A percentile compares a stretch with the other conserved stretches of the same genome.
Conservation (phyloP, 2,113 vertebrate genomes). For the Myxocyprinus asiaticus region DNA sequence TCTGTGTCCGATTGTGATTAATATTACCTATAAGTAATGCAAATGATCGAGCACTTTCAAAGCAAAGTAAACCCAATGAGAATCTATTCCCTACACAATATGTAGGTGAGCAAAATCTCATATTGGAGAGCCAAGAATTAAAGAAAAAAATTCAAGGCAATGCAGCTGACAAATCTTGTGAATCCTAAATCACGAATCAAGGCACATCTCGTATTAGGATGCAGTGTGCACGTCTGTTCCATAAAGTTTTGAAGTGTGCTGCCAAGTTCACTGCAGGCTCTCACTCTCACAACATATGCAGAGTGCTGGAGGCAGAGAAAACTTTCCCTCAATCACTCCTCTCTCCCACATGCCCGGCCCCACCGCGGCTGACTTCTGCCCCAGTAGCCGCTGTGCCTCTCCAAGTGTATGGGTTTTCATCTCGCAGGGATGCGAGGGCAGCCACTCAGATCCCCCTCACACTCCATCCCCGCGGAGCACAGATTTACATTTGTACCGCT, state of each 20-base stretch:
- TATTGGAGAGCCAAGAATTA: slow-evolving; percentile 1
- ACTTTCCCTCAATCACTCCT: slow-evolving; percentile 62
- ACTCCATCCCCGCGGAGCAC: slow-evolving; percentile 50
- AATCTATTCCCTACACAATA: neutral
- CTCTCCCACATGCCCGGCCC: slow-evolving; percentile 60
- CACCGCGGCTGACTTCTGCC: slow-evolving; percentile 75
- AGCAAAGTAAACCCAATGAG: neutral
- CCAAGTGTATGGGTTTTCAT: slow-evolving; percentile 73
- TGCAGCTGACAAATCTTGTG: slow-evolving; percentile 21
- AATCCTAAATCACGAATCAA: slow-evolving; percentile 30
- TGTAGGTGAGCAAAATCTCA: slow-evolving; percentile 24
- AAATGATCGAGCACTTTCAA: neutral
- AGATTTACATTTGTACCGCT: slow-evolving; percentile 71
- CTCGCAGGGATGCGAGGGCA: slow-evolving; percentile 73
- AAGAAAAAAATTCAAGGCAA: neutral
- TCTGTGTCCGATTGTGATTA: neutral
- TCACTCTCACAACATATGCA: slow-evolving; percentile 43
- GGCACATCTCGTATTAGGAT: slow-evolving; percentile 45
- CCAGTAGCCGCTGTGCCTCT: slow-evolving; percentile 27
- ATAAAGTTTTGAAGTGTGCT: slow-evolving; percentile 53
- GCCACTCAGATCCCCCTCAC: slow-evolving; percentile 64
- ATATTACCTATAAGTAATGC: slow-evolving; percentile 3
- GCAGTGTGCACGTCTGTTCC: slow-evolving; percentile 36
- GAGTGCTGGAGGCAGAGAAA: slow-evolving; percentile 67
- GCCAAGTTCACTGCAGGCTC: slow-evolving; percentile 52